Percentiles rank a stretch among this genome's conserved stretches.
phyloP scores from a whole-genome alignment of 35 echinoderm and acorn worm genomes.

The Lytechinus pictus region DNA sequence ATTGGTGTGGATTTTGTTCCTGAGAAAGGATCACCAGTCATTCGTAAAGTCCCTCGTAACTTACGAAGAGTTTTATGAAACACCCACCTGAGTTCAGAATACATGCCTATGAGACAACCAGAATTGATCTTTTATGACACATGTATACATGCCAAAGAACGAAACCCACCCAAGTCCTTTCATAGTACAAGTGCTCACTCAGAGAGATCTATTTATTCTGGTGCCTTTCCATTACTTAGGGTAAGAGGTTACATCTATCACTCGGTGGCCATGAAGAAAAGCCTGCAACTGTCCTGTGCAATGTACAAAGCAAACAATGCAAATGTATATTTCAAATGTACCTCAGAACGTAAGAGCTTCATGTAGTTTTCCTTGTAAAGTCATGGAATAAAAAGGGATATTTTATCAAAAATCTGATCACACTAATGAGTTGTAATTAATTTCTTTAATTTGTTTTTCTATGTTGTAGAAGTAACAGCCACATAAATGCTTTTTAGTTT shows the following conservation, averaged over 20 bases:
- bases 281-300: background rate
- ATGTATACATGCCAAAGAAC: background rate
- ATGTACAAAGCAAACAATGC: constrained; percentile 4
- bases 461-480: background rate
- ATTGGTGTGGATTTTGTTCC: too few relatives aligned
- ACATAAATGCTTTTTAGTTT: too few relatives aligned
- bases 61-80: too few relatives aligned
- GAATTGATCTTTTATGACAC: constrained; percentile 17
- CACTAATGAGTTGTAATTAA: background rate
- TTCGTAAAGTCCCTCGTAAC: too few relatives aligned
- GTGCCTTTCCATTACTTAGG: constrained; percentile 17
- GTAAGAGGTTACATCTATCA: background rate
- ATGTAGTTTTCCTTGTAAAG: background rate
- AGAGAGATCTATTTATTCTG: background rate
- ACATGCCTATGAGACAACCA: background rate
- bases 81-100: too few relatives aligned
- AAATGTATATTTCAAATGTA: background rate
- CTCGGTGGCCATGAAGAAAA: background rate
- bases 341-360: background rate
- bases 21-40: too few relatives aligned
- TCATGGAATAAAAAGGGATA: too few relatives aligned
- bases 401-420: background rate
- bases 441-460: background rate
- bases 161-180: background rate
- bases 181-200: background rate